Base-by-base conservation (phyloP, 64 coral and sea anemone genomes). In the Actinia equina region DNA sequence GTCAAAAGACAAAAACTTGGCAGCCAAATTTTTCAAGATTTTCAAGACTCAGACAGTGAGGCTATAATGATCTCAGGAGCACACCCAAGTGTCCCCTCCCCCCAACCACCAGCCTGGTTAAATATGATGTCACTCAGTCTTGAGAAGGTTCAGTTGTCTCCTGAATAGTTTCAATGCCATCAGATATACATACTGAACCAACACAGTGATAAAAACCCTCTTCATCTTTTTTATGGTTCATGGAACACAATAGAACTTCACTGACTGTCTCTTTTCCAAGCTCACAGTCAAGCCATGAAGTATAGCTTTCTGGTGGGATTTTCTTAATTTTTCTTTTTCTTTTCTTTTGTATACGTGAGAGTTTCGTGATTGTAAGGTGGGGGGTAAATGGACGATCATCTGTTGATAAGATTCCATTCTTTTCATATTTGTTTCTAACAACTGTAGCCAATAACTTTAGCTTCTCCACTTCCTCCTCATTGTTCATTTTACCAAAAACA, bases 121-220 rank as follows among this genome's bases (percentile, higher is more conserved):
- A 0, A 8, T 65, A 65, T 5, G n/a, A 65, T 65, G 62, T n/a
- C 19, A 65, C 0, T 65, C 62, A 74, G 25, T 74, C 26, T 74
- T 41, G 23, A 74, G 14, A 1, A 30, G 26, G 63, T 69, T 69
- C 63, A n/a, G 20, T 60, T 60, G 17, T 69, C 22, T 69, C 63
- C 7, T 22, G 63, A 69, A 23, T 30, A 41, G 11, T 17, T 27
- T 74, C 69, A 9, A 14, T 14, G 25, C 25, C 13, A 74, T 3
- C 9, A 15, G n/a, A 16, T 27, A 74, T 27, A 42, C 25, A 51
- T 7, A 81, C 53, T 44, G 90, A 87, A 52, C 89, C 88, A 59
- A 83, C 45, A 87, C 93, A 88, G 7, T 89, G 79, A 52, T 99
- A 99, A 91, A 99, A 99, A 2, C 97, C 97, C 88, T 98, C 93